Evolutionary conservation across 2,113 vertebrate genomes (phyloP).

Genomic region (Myiopsitta monachus): DNA sequence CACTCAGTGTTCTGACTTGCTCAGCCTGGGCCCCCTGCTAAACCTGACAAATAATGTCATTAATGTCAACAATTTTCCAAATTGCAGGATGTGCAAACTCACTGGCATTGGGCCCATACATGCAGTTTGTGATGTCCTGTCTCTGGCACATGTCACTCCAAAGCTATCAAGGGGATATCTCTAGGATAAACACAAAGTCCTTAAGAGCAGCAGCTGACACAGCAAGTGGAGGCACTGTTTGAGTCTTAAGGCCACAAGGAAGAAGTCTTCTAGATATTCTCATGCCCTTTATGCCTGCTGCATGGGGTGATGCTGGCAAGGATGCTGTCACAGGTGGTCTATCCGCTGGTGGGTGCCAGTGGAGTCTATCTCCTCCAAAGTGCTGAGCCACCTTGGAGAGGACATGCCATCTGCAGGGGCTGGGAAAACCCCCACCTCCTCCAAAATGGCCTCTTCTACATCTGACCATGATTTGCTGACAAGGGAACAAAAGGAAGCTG

Average conservation of each 20-base stretch:
- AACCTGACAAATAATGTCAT: not conserved
- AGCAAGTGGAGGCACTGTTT: not conserved
- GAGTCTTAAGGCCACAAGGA: not conserved
- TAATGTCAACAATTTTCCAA: not conserved
- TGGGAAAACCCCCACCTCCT: not conserved
- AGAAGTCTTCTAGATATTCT: not conserved
- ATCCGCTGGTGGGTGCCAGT: not conserved
- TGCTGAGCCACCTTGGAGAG: not conserved
- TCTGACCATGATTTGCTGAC: not conserved
- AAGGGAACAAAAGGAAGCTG: not conserved
- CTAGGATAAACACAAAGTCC: not conserved
- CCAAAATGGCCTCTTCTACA: not conserved
- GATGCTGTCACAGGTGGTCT: not conserved
- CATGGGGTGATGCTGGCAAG: not conserved
- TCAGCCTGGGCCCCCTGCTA: rapidly evolving
- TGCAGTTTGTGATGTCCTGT: not conserved
- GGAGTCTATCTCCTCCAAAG: not conserved
- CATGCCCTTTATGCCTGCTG: not conserved
- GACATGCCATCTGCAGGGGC: not conserved
- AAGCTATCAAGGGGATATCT: not conserved
- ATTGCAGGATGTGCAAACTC: not conserved
- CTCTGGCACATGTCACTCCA: not conserved
- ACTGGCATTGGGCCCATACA: not conserved
- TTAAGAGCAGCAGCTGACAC: not conserved
- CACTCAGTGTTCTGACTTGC: not conserved